phyloP scores from a whole-genome alignment of 2,888 invertebrate species.

The Resseliella maxima region DNA sequence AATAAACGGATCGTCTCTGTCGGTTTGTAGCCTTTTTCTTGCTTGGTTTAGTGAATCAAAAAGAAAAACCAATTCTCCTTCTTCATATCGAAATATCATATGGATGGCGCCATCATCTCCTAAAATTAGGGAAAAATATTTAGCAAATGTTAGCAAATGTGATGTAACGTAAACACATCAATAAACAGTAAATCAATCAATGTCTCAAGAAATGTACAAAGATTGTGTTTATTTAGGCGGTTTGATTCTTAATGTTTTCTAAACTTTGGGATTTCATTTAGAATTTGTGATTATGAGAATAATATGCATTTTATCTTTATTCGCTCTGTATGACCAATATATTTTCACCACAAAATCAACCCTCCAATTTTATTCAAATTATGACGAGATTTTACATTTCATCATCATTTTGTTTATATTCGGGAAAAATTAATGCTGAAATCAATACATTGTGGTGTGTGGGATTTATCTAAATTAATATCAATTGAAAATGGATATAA shows the following conservation, averaged over 20 bases:
- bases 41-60: too few species aligned
- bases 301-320: too few species aligned
- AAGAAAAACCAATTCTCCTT: neutral
- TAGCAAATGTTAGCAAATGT: neutral
- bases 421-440: neutral
- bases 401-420: neutral
- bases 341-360: neutral
- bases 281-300: neutral
- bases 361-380: neutral
- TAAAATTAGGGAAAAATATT: neutral
- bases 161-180: neutral
- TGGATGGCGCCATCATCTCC: neutral
- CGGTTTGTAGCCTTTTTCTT: too few species aligned
- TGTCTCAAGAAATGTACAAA: neutral
- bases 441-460: neutral
- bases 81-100: too few species aligned
- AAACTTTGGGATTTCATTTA: neutral
- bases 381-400: neutral
- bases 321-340: neutral
- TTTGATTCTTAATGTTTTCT: neutral
- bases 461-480: slow-evolving; percentile 32
- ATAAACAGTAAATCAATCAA: slow-evolving; percentile 48
- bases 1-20: too few species aligned
- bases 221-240: slow-evolving; percentile 18
- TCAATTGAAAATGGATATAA: neutral